Evolutionary conservation across 2,113 vertebrate species (phyloP), one percentile per base, ranked within the genome.

Genomic region (Sprattus sprattus): DNA sequence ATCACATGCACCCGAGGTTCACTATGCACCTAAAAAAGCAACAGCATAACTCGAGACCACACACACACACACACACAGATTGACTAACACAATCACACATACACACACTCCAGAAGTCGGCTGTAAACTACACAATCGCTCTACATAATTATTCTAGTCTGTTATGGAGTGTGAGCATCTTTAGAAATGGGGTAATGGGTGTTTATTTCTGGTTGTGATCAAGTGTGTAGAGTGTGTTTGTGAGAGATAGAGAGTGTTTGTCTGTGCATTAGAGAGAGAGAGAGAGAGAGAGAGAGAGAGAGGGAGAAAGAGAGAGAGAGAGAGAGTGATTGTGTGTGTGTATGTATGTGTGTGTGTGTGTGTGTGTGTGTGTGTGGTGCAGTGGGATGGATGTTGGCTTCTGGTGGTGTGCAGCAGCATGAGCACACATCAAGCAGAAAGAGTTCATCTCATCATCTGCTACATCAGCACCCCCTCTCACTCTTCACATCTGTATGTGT

Each of bases 51-150:
- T 44, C 28, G 0, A n/a, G 54, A 54, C 18, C 22, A 75, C 83
- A 84, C 82, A 60, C 82, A 83, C 82, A 83, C 82, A 67, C 64
- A 67, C 25, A 67, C 7, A 67, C 7, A 67, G 0, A 67, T 7
- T 28, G 22, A 67, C 64, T 28, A 6, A 67, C 28, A 32, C n/a
- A 71, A 9, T 10, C 64, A 71, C 25, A 28, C 64, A 71, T 13
- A 71, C 64, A 28, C 64, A 71, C 64, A 32, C 25, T 28, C 64
- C n/a, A n/a, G n/a, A n/a, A 2, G 39, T 39, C 39, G 39, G 39
- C 39, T 39, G 39, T 39, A 71, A 28, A 18, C 52, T 54, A 54
- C 25, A 71, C 10, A 28, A 13, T 39, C 71, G 44, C 22, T 11
- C 6, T 2, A 67, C 64, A 25, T 28, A 67, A 2, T 28, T 28